Percentiles rank a stretch among this genome's conserved stretches.
Evolutionary conservation across 2,113 vertebrate species (phyloP).

Genomic region (Lethenteron reissneri): DNA sequence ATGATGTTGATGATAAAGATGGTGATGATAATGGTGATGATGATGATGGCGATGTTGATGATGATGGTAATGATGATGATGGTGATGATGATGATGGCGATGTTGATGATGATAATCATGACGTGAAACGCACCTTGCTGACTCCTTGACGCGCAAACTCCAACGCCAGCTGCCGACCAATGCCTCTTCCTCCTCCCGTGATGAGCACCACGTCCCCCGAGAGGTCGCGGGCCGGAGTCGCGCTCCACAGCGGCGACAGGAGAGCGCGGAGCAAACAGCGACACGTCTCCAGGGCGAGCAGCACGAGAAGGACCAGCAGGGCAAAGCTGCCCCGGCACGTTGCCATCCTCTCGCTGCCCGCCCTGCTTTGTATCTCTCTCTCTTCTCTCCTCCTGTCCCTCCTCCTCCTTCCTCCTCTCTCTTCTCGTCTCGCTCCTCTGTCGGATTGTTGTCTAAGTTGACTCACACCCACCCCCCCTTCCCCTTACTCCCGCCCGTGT

Average conservation of each 20-base stretch:
- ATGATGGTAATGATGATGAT: no score
- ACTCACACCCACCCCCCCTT: background rate
- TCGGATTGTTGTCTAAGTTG: constrained; percentile 12
- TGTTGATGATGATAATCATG: no score
- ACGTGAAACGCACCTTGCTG: constrained; percentile 41
- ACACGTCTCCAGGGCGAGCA: constrained; percentile 50
- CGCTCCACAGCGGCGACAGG: constrained; percentile 31
- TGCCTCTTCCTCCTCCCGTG: constrained; percentile 83
- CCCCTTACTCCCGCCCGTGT: constrained; percentile 8
- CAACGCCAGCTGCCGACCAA: constrained; percentile 65
- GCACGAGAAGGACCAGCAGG: constrained; percentile 34
- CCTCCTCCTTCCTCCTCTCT: background rate
- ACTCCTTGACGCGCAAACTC: constrained; percentile 63
- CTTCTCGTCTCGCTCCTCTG: constrained; percentile 8
- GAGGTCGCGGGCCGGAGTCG: constrained; percentile 37
- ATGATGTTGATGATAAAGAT: no score
- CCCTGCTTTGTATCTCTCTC: constrained; percentile 1
- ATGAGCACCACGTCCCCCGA: constrained; percentile 53
- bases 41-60: no score
- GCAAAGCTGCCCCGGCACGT: background rate
- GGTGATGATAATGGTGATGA: no score
- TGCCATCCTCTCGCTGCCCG: background rate
- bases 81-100: no score
- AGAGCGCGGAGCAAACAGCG: constrained; percentile 33
- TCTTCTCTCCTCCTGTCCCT: background rate